Percentiles rank a stretch among this genome's conserved stretches.
Evolutionary conservation across 2,113 vertebrate genomes (phyloP).

Genomic region (Stigmatopora nigra): DNA sequence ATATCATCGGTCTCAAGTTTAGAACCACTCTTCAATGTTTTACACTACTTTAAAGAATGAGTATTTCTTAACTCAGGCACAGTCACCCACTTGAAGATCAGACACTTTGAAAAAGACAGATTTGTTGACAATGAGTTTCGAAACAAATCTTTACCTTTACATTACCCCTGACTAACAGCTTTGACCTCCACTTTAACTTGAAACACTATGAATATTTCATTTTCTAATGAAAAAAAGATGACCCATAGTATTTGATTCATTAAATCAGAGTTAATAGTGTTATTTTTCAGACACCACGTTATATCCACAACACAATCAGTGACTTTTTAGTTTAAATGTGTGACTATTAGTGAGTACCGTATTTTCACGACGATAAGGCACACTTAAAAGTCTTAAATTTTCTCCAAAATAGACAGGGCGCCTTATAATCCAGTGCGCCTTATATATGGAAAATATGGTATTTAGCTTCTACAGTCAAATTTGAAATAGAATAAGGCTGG

Average conservation of each 20-base stretch:
- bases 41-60: neutral
- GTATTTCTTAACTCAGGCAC: slow-evolving; percentile 8
- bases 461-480: too few species aligned
- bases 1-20: neutral
- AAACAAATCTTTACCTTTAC: slow-evolving; percentile 62
- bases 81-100: slow-evolving; percentile 48
- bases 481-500: too few species aligned
- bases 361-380: too few species aligned
- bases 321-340: too few species aligned
- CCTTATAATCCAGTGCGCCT: too few species aligned
- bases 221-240: neutral
- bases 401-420: too few species aligned
- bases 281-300: too few species aligned
- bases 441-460: too few species aligned
- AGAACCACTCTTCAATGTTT: neutral
- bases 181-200: slow-evolving; percentile 27
- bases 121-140: slow-evolving; percentile 55
- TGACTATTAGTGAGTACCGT: too few species aligned
- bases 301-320: neutral
- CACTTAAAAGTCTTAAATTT: too few species aligned
- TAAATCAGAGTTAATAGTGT: neutral
- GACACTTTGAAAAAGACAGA: slow-evolving; percentile 60
- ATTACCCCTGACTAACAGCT: slow-evolving; percentile 33
- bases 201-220: neutral
- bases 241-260: neutral